Evolutionary conservation across 2,888 invertebrate species (phyloP).

Genomic region (Aleiodes testaceus): DNA sequence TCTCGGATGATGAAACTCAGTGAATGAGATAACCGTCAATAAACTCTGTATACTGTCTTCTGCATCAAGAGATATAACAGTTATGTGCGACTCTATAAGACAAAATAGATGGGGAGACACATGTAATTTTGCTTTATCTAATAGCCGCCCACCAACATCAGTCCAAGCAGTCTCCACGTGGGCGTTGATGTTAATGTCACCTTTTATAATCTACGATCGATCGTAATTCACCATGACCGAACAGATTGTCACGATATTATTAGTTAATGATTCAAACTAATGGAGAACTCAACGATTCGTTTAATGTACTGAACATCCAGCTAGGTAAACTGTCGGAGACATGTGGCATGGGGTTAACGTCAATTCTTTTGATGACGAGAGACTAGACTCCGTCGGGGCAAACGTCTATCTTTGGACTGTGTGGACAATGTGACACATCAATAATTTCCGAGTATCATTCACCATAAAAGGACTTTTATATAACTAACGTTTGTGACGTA

Average conservation of each 20-base stretch:
- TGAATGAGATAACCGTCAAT: conserved; percentile 26
- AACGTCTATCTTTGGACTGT: conserved; percentile 56
- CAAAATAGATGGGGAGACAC: neutral
- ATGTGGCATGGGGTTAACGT: neutral
- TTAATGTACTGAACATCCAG: neutral
- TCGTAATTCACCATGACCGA: conserved; percentile 12
- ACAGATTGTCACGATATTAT: conserved; percentile 9
- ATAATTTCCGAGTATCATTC: conserved; percentile 59
- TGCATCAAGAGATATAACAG: neutral
- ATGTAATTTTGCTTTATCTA: conserved; percentile 26
- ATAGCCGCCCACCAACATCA: conserved; percentile 21
- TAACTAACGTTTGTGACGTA: conserved; percentile 68
- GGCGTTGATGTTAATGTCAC: conserved; percentile 27
- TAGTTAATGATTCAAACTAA: conserved; percentile 32
- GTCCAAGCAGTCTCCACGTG: conserved; percentile 8
- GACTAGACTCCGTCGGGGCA: conserved; percentile 35
- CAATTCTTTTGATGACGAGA: neutral
- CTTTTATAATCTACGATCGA: conserved; percentile 26
- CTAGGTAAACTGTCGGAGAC: neutral
- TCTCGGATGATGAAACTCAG: conserved; percentile 9
- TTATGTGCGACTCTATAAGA: neutral
- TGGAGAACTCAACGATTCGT: conserved; percentile 33
- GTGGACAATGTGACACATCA: conserved; percentile 72
- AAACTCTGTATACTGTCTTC: conserved; percentile 11
- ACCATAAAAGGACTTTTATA: conserved; percentile 69